A percentile compares a stretch with the other conserved stretches of the same genome.
These are phyloP conservation scores for Drosophila austrosaltans DNA, from an alignment of 2,888 invertebrate genomes.

Conservation along the genomic window DNA sequence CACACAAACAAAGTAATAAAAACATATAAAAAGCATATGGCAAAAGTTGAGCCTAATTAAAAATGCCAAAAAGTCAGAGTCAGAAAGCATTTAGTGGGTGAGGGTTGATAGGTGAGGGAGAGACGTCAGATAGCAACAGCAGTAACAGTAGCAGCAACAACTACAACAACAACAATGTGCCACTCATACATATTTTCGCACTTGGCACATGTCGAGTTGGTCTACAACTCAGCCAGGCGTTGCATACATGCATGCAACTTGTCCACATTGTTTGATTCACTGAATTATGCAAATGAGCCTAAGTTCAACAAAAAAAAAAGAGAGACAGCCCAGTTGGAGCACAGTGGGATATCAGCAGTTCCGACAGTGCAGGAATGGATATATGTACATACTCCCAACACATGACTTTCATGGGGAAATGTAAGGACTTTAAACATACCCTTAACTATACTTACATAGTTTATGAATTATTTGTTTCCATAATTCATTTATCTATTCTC, in stretches of 20 bases:
- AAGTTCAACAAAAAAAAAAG: slow-evolving; percentile 32
- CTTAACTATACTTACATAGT: too few species aligned
- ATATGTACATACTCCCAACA: too few species aligned
- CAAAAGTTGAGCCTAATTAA: slow-evolving; percentile 72
- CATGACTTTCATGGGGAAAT: too few species aligned
- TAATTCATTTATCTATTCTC: too few species aligned
- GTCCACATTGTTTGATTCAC: slow-evolving; percentile 73
- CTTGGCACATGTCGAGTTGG: slow-evolving; percentile 22
- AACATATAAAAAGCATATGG: slow-evolving; percentile 47
- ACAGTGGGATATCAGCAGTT: background rate
- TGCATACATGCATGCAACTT: slow-evolving; percentile 66
- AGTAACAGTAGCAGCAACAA: slow-evolving; percentile 11
- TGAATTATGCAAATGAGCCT: slow-evolving; percentile 75
- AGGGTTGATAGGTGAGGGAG: slow-evolving; percentile 28
- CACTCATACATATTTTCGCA: slow-evolving; percentile 31
- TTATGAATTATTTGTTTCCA: too few species aligned
- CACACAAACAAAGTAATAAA: slow-evolving; percentile 36
- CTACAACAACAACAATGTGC: slow-evolving; percentile 19
- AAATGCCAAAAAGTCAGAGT: slow-evolving; percentile 76
- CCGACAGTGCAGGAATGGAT: too few species aligned
- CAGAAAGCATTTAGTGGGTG: slow-evolving; percentile 30
- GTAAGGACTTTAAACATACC: too few species aligned
- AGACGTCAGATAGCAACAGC: slow-evolving; percentile 53
- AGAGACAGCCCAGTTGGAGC: background rate
- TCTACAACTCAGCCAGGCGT: slow-evolving; percentile 63